Base-by-base conservation (phyloP, 2,113 vertebrate genomes). In the Cyphomyrus discorhynchus region DNA sequence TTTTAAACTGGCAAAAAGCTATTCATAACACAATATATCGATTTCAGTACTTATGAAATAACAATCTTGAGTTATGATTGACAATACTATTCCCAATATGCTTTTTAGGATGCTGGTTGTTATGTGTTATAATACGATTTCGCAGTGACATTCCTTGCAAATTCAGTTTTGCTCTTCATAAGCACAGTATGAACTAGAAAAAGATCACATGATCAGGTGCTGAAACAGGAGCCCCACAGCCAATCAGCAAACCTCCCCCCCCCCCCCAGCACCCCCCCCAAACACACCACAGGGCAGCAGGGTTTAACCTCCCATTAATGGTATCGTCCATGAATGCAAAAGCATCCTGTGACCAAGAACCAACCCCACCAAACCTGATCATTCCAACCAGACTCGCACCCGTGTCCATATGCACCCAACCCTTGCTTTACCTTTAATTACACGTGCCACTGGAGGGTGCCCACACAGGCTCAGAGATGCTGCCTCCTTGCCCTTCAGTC, bases 171-270 rank as follows among this genome's bases (percentile, higher is more conserved):
- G 88, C 91, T 93, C 31, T 31, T 90, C 91, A 93, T 91, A 91
- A 90, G 84, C 83, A 88, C 52, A 82, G 66, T 88, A 83, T 90
- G 77, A 91, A 88, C 88, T 3, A 74, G 89, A 31, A 86, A 77
- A 31, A 89, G 91, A 93, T 94, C 92, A 93, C 77, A 91, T 93
- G 91, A 93, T 93, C 70, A n/a, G 42, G 88, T 35, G 45, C 8
- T 13, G 84, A 24, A 91, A 92, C 92, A 91, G 91, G 90, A 62
- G 62, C 62, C n/a, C 62, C 62, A 13, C n/a, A 66, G 3, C 58
- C 58, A 66, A 66, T 66, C n/a, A 10, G 58, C 90, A 86, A 89
- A 88, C 88, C 52, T 88, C 45, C 45, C 45, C 88, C 49, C 89
- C 45, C 45, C 11, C 47, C 52, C 89, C 45, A 90, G 39, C 2